Percentiles rank a stretch among this genome's conserved stretches.
Conservation (phyloP, 1,140 invertebrate genomes). For the Saccostrea echinata region DNA sequence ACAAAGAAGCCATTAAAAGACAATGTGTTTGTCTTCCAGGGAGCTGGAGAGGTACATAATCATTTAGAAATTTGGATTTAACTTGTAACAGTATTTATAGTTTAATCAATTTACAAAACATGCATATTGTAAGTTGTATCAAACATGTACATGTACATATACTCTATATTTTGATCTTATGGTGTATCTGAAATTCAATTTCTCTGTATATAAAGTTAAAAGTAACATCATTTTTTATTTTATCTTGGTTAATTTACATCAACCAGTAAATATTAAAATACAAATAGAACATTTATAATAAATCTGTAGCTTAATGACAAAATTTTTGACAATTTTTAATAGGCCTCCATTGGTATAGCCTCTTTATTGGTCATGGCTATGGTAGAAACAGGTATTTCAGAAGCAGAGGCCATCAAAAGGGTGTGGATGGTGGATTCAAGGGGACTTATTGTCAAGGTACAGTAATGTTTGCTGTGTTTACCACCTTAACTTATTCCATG, state of each 20-base stretch:
- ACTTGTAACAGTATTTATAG: not conserved
- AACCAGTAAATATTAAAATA: too few species aligned
- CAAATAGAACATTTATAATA: too few species aligned
- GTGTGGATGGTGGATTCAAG: conserved; percentile 79
- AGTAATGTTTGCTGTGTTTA: not conserved
- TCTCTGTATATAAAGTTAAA: too few species aligned
- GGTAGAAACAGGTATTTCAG: conserved; percentile 70
- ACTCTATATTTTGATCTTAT: too few species aligned
- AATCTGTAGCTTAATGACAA: too few species aligned
- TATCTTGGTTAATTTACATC: too few species aligned
- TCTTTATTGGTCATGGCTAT: conserved; percentile 76
- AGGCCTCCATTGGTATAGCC: conserved; percentile 80
- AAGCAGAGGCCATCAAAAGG: conserved; percentile 72
- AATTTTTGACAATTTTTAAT: not conserved
- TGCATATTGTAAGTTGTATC: too few species aligned
- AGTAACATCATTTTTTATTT: too few species aligned
- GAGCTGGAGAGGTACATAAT: conserved; percentile 77
- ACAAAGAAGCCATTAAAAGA: conserved; percentile 74
- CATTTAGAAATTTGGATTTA: not conserved
- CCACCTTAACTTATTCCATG: too few species aligned
- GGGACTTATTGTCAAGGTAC: conserved; percentile 78
- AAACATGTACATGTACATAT: too few species aligned
- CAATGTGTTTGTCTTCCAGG: conserved; percentile 77
- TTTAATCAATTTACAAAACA: too few species aligned
- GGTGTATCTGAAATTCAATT: too few species aligned